These are phyloP conservation scores for Taxidea taxus DNA, from an alignment of 2,113 vertebrate species.

Conservation along the genomic window DNA sequence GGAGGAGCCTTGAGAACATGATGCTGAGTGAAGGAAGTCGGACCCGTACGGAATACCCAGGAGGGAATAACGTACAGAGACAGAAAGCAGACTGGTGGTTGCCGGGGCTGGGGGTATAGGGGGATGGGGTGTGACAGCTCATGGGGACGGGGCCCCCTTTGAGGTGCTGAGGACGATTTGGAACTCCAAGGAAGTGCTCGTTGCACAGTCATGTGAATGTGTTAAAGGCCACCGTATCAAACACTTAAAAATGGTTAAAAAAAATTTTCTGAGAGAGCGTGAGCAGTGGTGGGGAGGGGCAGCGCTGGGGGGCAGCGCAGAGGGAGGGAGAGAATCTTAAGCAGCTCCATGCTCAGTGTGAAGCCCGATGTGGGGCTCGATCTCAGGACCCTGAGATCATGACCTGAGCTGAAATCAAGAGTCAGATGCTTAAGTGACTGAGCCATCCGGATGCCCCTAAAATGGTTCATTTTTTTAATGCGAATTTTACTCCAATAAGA, in stretches of 20 bases:
- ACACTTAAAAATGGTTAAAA: not conserved
- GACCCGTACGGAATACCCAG: not conserved
- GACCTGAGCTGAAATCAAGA: too few relatives aligned
- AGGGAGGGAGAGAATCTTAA: not conserved
- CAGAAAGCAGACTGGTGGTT: not conserved
- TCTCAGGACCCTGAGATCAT: too few relatives aligned
- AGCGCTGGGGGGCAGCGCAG: not conserved
- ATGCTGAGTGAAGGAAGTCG: not conserved
- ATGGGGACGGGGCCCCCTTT: not conserved
- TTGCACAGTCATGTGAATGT: too few relatives aligned
- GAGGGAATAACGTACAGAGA: not conserved
- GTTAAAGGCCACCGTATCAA: not conserved
- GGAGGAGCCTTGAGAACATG: not conserved
- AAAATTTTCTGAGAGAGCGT: not conserved
- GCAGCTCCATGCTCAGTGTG: not conserved
- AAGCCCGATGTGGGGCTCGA: not conserved
- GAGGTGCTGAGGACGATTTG: not conserved
- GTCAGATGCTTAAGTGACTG: too few relatives aligned
- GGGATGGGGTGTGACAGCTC: too few relatives aligned
- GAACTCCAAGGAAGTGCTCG: not conserved
- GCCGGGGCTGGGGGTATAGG: not conserved
- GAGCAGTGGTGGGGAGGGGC: not conserved
- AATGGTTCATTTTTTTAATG: not conserved
- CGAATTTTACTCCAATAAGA: not conserved
- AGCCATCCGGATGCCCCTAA: not conserved